A percentile compares a stretch with the other conserved stretches of the same genome.
Conservation (phyloP, 2,888 invertebrate species). For the Apocheima hispidaria region DNA sequence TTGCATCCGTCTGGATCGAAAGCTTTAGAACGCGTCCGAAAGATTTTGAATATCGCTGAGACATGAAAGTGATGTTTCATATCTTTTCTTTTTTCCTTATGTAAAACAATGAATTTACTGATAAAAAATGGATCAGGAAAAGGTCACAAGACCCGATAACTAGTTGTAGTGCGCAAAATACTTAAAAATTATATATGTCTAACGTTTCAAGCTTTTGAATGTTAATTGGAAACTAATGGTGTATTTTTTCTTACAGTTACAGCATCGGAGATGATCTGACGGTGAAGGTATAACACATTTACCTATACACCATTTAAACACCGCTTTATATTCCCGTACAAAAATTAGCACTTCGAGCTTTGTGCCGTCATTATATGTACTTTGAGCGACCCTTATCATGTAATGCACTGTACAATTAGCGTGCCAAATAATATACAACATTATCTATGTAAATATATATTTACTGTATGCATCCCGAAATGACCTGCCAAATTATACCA, state of each 20-base stretch:
- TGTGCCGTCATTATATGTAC: slow-evolving; percentile 14
- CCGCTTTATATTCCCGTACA: slow-evolving; percentile 46
- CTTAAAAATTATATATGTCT: background rate
- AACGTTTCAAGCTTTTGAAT: slow-evolving; percentile 8
- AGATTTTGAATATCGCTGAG: slow-evolving; percentile 8
- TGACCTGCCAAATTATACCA: slow-evolving; percentile 12
- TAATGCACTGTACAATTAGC: slow-evolving; percentile 16
- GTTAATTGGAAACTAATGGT: slow-evolving; percentile 35
- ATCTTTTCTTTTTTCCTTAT: background rate
- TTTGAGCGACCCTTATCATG: slow-evolving; percentile 4
- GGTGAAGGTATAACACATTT: slow-evolving; percentile 68
- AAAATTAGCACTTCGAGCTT: slow-evolving; percentile 33
- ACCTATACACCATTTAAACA: slow-evolving; percentile 47
- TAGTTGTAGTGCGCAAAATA: background rate
- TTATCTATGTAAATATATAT: slow-evolving; percentile 18
- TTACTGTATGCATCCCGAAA: slow-evolving; percentile 15
- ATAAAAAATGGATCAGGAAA: background rate
- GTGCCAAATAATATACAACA: slow-evolving; percentile 3
- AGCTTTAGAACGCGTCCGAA: slow-evolving; percentile 26
- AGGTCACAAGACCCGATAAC: background rate
- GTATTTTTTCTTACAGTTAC: slow-evolving; percentile 69
- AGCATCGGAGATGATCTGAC: slow-evolving; percentile 74
- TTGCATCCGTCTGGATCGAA: slow-evolving; percentile 58
- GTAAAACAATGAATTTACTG: background rate
- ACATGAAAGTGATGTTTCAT: background rate